Conservation (phyloP, 1,140 invertebrate genomes). For the Drosophila nannoptera region DNA sequence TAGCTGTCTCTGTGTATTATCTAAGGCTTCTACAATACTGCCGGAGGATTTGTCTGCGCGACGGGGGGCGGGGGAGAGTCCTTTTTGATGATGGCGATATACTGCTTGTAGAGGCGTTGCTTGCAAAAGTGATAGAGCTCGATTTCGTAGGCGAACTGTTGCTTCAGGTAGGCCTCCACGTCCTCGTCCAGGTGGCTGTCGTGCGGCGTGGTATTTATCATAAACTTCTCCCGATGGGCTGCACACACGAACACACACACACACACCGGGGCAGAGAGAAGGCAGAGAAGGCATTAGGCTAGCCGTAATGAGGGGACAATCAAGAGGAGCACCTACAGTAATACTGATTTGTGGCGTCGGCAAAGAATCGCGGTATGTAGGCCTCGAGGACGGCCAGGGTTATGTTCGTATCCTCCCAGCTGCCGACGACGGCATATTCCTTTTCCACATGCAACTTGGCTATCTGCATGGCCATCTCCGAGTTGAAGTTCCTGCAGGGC, state of each 20-base stretch:
- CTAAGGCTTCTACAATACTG: background rate
- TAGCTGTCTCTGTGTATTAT: background rate
- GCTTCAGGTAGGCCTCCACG: slow-evolving; percentile 58
- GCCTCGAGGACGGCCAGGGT: slow-evolving; percentile 90
- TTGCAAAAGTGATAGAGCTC: slow-evolving; percentile 94
- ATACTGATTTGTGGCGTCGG: slow-evolving; percentile 82
- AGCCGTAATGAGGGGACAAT: background rate
- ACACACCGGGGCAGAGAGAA: no score
- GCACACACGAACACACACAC: slow-evolving; percentile 80
- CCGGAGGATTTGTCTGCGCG: no score
- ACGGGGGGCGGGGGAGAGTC: no score
- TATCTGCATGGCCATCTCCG: slow-evolving; percentile 86
- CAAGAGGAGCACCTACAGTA: slow-evolving; percentile 57
- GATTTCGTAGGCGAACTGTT: slow-evolving; percentile 82
- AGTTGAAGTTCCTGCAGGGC: slow-evolving; percentile 87
- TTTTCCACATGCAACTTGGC: slow-evolving; percentile 91
- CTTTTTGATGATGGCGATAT: slow-evolving; percentile 84
- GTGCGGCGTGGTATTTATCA: slow-evolving; percentile 81
- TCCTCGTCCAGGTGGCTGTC: slow-evolving; percentile 63
- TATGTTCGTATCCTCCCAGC: slow-evolving; percentile 91
- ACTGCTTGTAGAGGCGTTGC: slow-evolving; percentile 89
- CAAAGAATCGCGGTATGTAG: slow-evolving; percentile 91
- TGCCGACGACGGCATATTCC: slow-evolving; percentile 92
- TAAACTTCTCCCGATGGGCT: slow-evolving; percentile 80
- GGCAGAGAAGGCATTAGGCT: no score